Base-by-base conservation (phyloP, 92 coral and sea anemone genomes). In the Porites divaricata region DNA sequence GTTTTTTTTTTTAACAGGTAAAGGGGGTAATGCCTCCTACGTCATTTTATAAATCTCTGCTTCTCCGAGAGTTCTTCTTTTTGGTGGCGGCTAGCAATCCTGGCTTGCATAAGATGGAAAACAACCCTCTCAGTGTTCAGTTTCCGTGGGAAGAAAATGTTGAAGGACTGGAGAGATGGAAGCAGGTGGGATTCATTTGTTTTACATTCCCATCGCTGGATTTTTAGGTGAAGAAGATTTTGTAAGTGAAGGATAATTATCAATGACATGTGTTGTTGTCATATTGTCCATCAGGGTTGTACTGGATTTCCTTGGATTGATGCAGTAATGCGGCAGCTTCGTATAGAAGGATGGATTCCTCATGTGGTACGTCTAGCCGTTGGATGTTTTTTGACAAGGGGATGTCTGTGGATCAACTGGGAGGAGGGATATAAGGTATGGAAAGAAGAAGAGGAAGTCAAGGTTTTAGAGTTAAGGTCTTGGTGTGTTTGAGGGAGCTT, bases 271-370 rank as follows among this genome's bases (percentile, higher is more conserved):
- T 49, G n/a, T 19, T 16, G 17, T 13, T 67, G 50, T 28, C 25
- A 24, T 17, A 11, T 35, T 19, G 41, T 6, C 12, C 3, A 20
- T 50, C 35, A 93, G 95, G 97, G 93, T 8, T 84, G 74, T 63
- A 93, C 97, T 28, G 97, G 97, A 53, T 93, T 91, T 69, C 97
- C 97, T 8, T 93, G 97, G 97, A 87, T 93, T 74, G 97, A 93
- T 81, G 95, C 97, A 6, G 88, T 92, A 67, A 88, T 93, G 90
- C 80, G 95, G 9, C 95, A 93, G 75, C 80, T 91, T 16, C 88
- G 85, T 16, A 86, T 77, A 68, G 95, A 93, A 81, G 97, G 97
- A 1, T 93, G 97, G 97, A 92, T 93, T 64, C 93, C 85, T 78
- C 81, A 89, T 81, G 52, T 89, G 14, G 97, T 90, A 25, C 92